These are phyloP conservation scores for Linurgus olivaceus DNA, from an alignment of 2,797 vertebrate genomes.

Conservation along the genomic window DNA sequence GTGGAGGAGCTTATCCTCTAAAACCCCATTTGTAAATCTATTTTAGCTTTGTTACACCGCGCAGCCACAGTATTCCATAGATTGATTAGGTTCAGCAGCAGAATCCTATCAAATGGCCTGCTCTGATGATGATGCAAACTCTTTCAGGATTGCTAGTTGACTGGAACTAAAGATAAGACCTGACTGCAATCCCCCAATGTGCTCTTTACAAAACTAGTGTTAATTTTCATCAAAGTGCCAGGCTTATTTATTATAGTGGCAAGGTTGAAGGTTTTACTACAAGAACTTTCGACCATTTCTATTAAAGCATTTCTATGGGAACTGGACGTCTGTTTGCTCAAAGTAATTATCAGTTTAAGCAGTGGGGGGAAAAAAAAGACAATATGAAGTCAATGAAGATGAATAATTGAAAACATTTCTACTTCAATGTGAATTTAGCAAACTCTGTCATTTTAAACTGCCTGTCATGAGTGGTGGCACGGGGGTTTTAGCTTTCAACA, in stretches of 20 bases:
- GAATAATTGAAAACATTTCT: slow-evolving; percentile 55
- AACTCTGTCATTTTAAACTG: slow-evolving; percentile 9
- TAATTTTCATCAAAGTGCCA: slow-evolving; percentile 82
- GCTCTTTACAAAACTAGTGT: slow-evolving; percentile 83
- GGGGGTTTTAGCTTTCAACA: slow-evolving; percentile 65
- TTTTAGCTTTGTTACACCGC: slow-evolving; percentile 98
- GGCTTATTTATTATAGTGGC: slow-evolving; percentile 71
- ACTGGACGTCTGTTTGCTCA: slow-evolving; percentile 37
- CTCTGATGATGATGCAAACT: slow-evolving; percentile 97
- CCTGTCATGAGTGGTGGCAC: not conserved
- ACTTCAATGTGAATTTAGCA: slow-evolving; percentile 24
- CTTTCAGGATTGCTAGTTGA: slow-evolving; percentile 95
- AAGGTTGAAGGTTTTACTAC: slow-evolving; percentile 66
- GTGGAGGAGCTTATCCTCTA: slow-evolving; percentile 99
- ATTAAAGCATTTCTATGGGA: slow-evolving; percentile 64
- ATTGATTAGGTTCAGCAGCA: slow-evolving; percentile 97
- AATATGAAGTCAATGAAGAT: slow-evolving; percentile 67
- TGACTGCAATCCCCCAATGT: slow-evolving; percentile 81
- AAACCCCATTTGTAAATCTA: slow-evolving; percentile 99
- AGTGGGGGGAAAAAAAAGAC: not conserved
- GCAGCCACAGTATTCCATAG: slow-evolving; percentile 89
- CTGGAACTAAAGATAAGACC: slow-evolving; percentile 91
- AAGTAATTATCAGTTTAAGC: slow-evolving; percentile 67
- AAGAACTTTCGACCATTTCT: slow-evolving; percentile 70
- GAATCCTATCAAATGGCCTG: slow-evolving; percentile 93